Conservation (phyloP, 2,797 vertebrate genomes). For the Lacerta agilis region DNA sequence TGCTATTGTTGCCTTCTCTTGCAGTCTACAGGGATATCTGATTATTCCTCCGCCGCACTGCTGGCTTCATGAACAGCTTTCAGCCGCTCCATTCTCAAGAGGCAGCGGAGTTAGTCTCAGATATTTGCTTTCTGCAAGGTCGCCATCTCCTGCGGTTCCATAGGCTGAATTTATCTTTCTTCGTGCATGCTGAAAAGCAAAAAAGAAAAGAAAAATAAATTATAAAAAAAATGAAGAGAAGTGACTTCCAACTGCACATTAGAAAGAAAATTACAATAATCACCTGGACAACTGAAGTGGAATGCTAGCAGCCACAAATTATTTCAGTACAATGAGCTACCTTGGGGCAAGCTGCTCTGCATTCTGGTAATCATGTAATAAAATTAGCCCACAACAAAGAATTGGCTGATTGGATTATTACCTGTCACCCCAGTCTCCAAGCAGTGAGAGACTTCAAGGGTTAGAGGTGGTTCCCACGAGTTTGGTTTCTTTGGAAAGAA, state of each 20-base stretch:
- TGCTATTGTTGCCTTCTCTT: conserved; percentile 37
- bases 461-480: no score
- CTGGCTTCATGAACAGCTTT: conserved; percentile 42
- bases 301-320: conserved; percentile 12
- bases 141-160: conserved; percentile 28
- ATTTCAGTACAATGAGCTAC: conserved; percentile 27
- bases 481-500: no score
- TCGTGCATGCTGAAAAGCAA: background rate
- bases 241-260: background rate
- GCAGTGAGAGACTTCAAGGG: no score
- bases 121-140: conserved; percentile 52
- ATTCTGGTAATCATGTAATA: background rate
- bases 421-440: no score
- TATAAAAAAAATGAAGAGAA: background rate
- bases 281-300: conserved; percentile 29
- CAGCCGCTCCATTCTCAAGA: conserved; percentile 22
- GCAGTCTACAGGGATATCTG: background rate
- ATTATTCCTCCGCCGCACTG: background rate
- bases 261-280: background rate
- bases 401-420: background rate
- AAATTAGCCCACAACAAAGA: background rate
- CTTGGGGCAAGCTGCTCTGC: conserved; percentile 41
- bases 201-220: background rate
- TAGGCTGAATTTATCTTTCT: conserved; percentile 32
- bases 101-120: conserved; percentile 36